Conservation (phyloP, 2,797 vertebrate genomes). For the Catamblyrhynchus diadema region DNA sequence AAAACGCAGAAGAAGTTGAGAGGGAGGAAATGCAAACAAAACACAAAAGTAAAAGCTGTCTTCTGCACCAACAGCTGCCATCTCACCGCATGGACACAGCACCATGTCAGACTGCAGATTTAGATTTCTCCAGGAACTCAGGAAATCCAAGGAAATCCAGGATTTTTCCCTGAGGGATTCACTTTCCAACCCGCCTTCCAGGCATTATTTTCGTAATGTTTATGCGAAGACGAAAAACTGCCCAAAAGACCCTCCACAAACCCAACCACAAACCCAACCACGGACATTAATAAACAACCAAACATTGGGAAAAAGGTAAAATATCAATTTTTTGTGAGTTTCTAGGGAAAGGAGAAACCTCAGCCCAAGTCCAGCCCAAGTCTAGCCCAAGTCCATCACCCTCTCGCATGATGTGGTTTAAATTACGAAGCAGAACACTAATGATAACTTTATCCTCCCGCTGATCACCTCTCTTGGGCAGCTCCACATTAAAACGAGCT, state of each 20-base stretch:
- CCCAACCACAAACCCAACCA: background rate
- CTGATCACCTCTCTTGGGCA: slow-evolving; percentile 19
- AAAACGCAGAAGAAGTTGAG: background rate
- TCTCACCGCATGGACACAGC: background rate
- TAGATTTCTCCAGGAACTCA: background rate
- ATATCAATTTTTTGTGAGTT: rapidly evolving
- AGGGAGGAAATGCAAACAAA: background rate
- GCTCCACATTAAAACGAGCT: background rate
- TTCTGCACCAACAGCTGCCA: rapidly evolving
- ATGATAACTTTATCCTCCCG: slow-evolving; percentile 2
- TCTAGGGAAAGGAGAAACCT: background rate
- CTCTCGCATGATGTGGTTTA: background rate
- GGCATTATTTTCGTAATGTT: background rate
- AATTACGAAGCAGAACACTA: slow-evolving; percentile 5
- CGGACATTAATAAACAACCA: background rate
- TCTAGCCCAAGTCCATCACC: background rate
- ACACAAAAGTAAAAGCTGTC: background rate
- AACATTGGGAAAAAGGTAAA: rapidly evolving
- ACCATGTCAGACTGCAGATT: rapidly evolving
- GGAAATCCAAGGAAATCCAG: background rate
- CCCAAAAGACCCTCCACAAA: background rate
- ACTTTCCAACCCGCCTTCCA: rapidly evolving
- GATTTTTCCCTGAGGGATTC: rapidly evolving
- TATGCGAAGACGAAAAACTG: rapidly evolving
- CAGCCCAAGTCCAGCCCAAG: background rate